Evolutionary conservation across 2,888 invertebrate species (phyloP).

Genomic region (Leucozona laternaria): DNA sequence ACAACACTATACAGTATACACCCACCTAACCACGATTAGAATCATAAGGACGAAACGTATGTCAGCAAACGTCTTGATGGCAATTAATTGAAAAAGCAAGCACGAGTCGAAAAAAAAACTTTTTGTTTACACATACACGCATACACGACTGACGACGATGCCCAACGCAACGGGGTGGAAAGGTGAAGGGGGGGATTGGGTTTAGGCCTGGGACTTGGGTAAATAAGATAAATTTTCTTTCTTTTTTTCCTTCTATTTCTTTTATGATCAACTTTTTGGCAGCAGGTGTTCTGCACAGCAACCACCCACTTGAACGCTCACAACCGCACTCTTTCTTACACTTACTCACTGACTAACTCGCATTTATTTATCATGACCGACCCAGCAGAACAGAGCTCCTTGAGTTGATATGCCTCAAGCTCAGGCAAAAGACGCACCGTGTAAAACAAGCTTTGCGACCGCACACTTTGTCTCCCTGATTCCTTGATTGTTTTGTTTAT

Average conservation of each 20-base stretch:
- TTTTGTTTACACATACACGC: constrained; percentile 58
- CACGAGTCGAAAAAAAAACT: constrained; percentile 74
- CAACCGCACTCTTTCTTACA: constrained; percentile 22
- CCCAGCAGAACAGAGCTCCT: constrained; percentile 44
- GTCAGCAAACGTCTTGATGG: constrained; percentile 75
- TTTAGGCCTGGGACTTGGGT: constrained; percentile 10
- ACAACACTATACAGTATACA: constrained; percentile 11
- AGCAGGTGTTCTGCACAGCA: constrained; percentile 62
- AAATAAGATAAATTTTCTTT: constrained; percentile 29
- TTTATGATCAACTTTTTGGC: constrained; percentile 64
- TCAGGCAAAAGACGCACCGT: constrained; percentile 56
- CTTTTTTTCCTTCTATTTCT: constrained; percentile 12
- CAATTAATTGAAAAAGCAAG: constrained; percentile 77
- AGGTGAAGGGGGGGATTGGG: neutral
- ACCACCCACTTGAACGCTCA: constrained; percentile 38
- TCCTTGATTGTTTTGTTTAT: constrained; percentile 17
- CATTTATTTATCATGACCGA: constrained; percentile 44
- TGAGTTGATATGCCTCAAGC: constrained; percentile 48
- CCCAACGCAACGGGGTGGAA: neutral
- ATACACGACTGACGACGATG: constrained; percentile 15
- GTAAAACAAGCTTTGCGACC: constrained; percentile 18
- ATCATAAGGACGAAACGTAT: constrained; percentile 68
- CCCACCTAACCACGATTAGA: constrained; percentile 36
- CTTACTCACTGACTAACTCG: constrained; percentile 52
- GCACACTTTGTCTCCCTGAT: constrained; percentile 13